These are phyloP conservation scores for Chascanopsetta lugubris DNA, from an alignment of 2,113 vertebrate species.

Conservation along the genomic window DNA sequence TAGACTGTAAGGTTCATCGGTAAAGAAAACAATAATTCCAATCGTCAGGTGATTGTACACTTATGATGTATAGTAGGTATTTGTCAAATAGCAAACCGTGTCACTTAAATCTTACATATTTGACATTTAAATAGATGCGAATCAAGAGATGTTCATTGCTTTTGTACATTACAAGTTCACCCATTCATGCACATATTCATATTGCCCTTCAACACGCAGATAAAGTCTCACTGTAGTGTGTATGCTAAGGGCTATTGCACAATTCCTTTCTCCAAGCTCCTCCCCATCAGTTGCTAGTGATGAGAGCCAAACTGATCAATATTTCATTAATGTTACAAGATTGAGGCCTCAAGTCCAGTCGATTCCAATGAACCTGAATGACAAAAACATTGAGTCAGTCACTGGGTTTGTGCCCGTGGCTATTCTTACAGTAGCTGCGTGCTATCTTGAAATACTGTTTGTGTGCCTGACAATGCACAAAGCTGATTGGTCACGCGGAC, in stretches of 20 bases:
- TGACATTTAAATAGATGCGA: neutral
- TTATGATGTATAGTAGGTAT: too few relatives aligned
- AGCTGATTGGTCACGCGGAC: neutral
- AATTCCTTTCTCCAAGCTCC: constrained; percentile 26
- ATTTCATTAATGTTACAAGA: constrained; percentile 70
- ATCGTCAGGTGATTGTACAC: too few relatives aligned
- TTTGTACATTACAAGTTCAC: neutral
- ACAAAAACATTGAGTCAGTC: constrained; percentile 13
- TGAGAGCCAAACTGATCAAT: constrained; percentile 53
- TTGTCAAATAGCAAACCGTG: too few relatives aligned
- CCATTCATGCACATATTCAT: neutral
- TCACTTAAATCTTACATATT: too few relatives aligned
- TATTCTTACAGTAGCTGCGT: neutral
- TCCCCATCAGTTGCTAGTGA: constrained; percentile 38
- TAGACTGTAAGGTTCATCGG: too few relatives aligned
- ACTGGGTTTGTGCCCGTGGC: neutral
- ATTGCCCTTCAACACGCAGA: neutral
- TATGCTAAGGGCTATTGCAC: constrained; percentile 13
- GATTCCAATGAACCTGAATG: constrained; percentile 49
- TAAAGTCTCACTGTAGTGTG: neutral
- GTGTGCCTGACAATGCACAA: constrained; percentile 8
- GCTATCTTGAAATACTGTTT: neutral
- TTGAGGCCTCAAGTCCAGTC: constrained; percentile 39
- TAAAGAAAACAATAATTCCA: too few relatives aligned
- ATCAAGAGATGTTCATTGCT: too few relatives aligned